phyloP scores from a whole-genome alignment of 2,888 invertebrate species.

The Liodrosophila aerea region DNA sequence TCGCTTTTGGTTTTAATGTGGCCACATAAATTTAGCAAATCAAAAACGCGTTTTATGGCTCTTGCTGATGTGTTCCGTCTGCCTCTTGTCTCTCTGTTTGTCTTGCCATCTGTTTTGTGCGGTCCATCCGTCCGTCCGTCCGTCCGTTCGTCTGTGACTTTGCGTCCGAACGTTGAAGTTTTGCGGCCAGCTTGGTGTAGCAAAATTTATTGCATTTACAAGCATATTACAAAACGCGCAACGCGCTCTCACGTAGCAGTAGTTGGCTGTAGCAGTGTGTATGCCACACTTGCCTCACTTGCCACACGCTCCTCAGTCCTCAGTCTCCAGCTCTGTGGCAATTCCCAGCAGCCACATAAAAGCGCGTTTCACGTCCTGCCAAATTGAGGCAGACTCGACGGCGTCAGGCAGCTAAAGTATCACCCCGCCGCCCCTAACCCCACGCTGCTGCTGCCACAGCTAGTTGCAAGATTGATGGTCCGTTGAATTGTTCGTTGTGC shows the following conservation, averaged over 20 bases:
- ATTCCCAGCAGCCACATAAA: constrained; percentile 72
- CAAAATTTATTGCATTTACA: constrained; percentile 74
- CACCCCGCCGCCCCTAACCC: not conserved
- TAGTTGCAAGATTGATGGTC: constrained; percentile 70
- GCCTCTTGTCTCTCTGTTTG: constrained; percentile 8
- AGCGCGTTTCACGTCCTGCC: constrained; percentile 71
- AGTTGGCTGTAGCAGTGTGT: too few relatives aligned
- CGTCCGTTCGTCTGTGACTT: constrained; percentile 21
- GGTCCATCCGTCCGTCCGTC: not conserved
- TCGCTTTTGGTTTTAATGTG: constrained; percentile 61
- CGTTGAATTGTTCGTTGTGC: constrained; percentile 66
- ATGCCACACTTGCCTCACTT: constrained; percentile 22
- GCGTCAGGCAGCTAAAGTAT: constrained; percentile 42
- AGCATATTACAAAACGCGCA: constrained; percentile 67
- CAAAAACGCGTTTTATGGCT: constrained; percentile 72
- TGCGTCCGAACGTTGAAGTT: constrained; percentile 42
- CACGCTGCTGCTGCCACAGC: constrained; percentile 9
- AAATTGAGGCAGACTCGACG: constrained; percentile 71
- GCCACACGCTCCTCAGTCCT: constrained; percentile 13
- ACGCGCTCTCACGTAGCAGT: constrained; percentile 41
- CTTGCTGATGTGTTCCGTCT: constrained; percentile 37
- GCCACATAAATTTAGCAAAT: constrained; percentile 73
- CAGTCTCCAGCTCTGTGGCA: not conserved
- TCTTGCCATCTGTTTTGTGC: not conserved
- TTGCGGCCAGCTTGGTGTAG: constrained; percentile 35